Evolutionary conservation across 2,113 vertebrate species (phyloP).

Genomic region (Nannobrachium achirus): DNA sequence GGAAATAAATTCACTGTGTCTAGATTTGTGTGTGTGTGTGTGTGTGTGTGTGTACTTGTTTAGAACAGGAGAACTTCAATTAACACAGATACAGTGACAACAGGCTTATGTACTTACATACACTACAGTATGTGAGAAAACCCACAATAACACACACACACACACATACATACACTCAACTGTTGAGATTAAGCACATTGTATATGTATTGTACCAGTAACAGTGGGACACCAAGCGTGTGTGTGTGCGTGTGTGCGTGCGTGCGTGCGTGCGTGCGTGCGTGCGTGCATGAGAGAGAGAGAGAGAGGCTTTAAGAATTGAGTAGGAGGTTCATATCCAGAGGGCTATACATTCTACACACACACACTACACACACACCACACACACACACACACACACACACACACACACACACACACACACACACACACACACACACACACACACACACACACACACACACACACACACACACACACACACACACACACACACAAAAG

Average conservation of each 20-base stretch:
- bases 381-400: background rate
- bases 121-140: too few relatives aligned
- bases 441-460: conserved; percentile 25
- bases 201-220: too few relatives aligned
- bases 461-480: conserved; percentile 6
- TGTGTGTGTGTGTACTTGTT: conserved; percentile 19
- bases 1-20: background rate
- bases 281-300: background rate
- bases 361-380: too few relatives aligned
- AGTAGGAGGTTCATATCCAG: too few relatives aligned
- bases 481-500: background rate
- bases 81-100: conserved; percentile 46
- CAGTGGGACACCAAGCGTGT: too few relatives aligned
- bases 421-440: conserved; percentile 7
- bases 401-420: background rate
- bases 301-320: conserved; percentile 16
- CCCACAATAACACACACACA: background rate
- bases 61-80: conserved; percentile 5
- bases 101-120: background rate
- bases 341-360: too few relatives aligned
- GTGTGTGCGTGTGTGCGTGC: background rate
- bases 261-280: background rate
- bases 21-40: conserved; percentile 12
- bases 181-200: too few relatives aligned
- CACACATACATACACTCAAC: conserved; percentile 26